These are phyloP conservation scores for Coenonympha arcania DNA, from an alignment of 2,888 invertebrate species.

Conservation along the genomic window DNA sequence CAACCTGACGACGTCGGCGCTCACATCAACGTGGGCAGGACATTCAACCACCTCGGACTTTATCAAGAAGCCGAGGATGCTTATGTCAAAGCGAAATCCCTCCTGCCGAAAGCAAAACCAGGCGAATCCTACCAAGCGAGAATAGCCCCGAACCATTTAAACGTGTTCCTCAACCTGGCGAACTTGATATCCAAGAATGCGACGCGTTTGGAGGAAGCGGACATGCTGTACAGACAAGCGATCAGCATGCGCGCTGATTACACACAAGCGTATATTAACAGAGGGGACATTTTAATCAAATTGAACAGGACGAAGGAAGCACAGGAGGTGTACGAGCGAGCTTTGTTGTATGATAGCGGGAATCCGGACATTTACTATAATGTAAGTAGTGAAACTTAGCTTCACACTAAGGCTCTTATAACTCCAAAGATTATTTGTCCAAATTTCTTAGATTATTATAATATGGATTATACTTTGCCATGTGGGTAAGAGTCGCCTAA, in stretches of 20 bases:
- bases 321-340: conserved; percentile 94
- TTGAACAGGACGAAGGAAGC: conserved; percentile 95
- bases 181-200: conserved; percentile 95
- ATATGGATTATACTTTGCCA: too few relatives aligned
- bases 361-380: conserved; percentile 97
- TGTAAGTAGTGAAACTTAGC: too few relatives aligned
- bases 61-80: conserved; percentile 90
- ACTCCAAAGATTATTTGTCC: too few relatives aligned
- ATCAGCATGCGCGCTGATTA: conserved; percentile 98
- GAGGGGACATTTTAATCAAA: conserved; percentile 96
- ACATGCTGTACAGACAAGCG: conserved; percentile 93
- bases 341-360: conserved; percentile 91
- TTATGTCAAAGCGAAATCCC: conserved; percentile 89
- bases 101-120: conserved; percentile 91
- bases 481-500: too few relatives aligned
- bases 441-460: too few relatives aligned
- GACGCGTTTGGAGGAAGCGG: conserved; percentile 93
- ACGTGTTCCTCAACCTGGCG: conserved; percentile 95
- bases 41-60: conserved; percentile 89
- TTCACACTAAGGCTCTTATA: too few relatives aligned
- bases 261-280: conserved; percentile 96
- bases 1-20: conserved; percentile 98
- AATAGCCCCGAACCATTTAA: conserved; percentile 95
- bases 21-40: conserved; percentile 96
- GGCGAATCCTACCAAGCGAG: conserved; percentile 96